These are phyloP conservation scores for Diceros bicornis DNA, from an alignment of 2,797 vertebrate species.

Conservation along the genomic window DNA sequence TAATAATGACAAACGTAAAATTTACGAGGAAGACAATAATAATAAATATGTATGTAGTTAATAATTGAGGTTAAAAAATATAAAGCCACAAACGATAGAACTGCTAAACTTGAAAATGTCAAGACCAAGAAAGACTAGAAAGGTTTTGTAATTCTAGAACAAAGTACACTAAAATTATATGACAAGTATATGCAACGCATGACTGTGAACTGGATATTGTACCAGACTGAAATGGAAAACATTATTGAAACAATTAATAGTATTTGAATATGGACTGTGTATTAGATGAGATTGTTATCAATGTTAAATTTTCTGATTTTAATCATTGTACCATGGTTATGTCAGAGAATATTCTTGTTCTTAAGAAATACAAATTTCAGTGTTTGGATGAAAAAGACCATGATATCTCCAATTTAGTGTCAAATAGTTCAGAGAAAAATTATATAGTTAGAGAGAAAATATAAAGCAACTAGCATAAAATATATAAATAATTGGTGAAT, in stretches of 20 bases:
- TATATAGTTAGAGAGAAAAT: background rate
- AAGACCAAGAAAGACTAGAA: background rate
- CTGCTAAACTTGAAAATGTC: background rate
- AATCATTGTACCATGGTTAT: background rate
- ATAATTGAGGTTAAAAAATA: background rate
- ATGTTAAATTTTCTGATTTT: background rate
- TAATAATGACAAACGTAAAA: background rate
- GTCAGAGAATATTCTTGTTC: background rate
- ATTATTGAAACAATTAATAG: background rate
- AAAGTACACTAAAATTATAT: background rate
- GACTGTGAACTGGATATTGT: background rate
- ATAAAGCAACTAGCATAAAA: background rate
- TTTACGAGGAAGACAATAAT: background rate
- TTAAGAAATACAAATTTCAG: background rate
- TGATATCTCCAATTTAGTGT: background rate
- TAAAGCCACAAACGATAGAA: background rate
- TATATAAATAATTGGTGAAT: background rate
- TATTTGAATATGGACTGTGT: background rate
- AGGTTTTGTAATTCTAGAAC: background rate
- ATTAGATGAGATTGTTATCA: background rate
- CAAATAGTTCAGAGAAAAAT: background rate
- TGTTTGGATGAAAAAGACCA: background rate
- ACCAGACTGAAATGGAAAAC: background rate
- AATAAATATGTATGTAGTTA: background rate
- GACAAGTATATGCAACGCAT: background rate